Evolutionary conservation across 2,888 invertebrate genomes (phyloP), one percentile per base, ranked within the genome.

Genomic region (Oscheius onirici): DNA sequence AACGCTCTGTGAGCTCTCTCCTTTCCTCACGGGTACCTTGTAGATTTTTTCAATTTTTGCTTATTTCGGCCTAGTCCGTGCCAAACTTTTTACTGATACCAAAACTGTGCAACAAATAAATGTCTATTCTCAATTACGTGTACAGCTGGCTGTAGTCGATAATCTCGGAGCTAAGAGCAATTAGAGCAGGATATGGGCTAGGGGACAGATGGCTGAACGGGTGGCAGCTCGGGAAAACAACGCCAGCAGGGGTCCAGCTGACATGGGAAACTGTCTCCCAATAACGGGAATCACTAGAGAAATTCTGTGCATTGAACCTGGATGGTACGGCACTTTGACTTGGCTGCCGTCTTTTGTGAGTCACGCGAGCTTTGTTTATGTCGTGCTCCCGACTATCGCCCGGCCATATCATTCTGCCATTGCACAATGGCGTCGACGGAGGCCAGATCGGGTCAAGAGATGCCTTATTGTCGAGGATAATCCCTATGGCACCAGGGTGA

Each of bases 401-500:
- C 40, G 17, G 40, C 58, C 46, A 41, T 61, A 61, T 61, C 61
- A 61, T 24, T 54, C 61, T 58, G 58, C 46, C 61, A 61, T 61
- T 61, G 34, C 49, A 49, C 61, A 61, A 61, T 44, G 49, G 24
- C 34, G 24, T 1, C 52, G 52, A 44, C 40, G 13, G 66, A 54
- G 66, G 54, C 41, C 52, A 66, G 66, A 66, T 66, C 54, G 66
- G 66, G 66, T 66, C 66, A 66, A 66, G 66, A 66, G 66, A 66
- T 66, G 66, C 54, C 52, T 40, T 46, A 61, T 61, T 24, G 24
- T 61, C 34, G 49, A 6, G 61, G 61, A 44, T 44, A 46, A 61
- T 61, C 61, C 61, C 43, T 43, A 22, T 28, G 20, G 44, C 20
- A 46, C 44, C 44, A 6, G 61, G 61, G 61, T 46, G 46, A 61